phyloP scores from a whole-genome alignment of 2,113 vertebrate species.

The Leucoraja erinaceus region DNA sequence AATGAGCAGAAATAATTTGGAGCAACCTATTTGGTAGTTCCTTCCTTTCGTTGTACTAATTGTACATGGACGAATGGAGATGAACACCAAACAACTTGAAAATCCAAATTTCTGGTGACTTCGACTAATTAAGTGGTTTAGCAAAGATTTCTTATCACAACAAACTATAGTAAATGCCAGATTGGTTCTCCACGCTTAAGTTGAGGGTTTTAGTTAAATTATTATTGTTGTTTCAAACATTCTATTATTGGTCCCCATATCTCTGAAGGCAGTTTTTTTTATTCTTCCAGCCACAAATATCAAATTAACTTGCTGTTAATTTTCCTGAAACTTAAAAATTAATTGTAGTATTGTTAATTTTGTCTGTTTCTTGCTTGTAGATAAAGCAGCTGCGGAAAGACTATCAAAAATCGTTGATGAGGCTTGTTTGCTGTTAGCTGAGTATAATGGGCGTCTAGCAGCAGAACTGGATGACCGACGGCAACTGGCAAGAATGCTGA shows the following conservation, averaged over 20 bases:
- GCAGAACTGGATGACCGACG: conserved; percentile 92
- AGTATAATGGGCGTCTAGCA: conserved; percentile 92
- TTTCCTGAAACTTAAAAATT: background rate
- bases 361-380: conserved; percentile 51
- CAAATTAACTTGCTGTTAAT: background rate
- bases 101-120: background rate
- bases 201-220: background rate
- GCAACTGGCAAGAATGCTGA: conserved; percentile 91
- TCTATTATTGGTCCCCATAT: background rate
- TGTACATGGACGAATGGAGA: background rate
- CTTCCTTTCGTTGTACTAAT: background rate
- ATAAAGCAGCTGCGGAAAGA: conserved; percentile 91
- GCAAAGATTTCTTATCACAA: background rate
- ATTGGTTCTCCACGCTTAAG: background rate
- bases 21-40: background rate
- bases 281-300: background rate
- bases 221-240: background rate
- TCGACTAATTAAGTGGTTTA: too few species aligned
- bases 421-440: conserved; percentile 86
- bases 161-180: background rate
- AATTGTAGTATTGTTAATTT: background rate
- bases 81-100: background rate
- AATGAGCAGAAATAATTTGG: background rate
- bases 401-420: conserved; percentile 95
- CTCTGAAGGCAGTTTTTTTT: background rate